phyloP scores from a whole-genome alignment of 2,113 vertebrate genomes.

The Salminus brasiliensis region DNA sequence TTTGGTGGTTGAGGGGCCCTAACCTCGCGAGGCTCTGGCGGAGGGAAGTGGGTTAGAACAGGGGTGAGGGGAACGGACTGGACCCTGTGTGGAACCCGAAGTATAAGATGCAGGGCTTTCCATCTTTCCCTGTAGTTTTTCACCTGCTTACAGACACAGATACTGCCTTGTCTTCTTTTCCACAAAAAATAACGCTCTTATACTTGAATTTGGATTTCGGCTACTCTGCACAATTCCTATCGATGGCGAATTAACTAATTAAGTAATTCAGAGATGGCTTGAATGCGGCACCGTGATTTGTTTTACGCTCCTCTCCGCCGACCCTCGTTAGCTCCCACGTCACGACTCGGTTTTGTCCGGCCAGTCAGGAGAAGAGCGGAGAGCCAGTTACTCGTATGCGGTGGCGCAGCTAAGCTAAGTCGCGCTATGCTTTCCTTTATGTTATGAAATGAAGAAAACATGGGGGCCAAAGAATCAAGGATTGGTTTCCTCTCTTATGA shows the following conservation, averaged over 20 bases:
- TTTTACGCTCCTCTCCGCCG: background rate
- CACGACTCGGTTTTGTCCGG: background rate
- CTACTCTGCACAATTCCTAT: no score
- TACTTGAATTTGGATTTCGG: no score
- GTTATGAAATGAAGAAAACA: constrained; percentile 62
- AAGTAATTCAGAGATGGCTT: background rate
- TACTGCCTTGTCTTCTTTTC: no score
- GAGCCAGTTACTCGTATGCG: background rate
- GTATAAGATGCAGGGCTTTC: no score
- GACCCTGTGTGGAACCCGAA: no score
- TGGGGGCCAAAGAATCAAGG: constrained; percentile 85
- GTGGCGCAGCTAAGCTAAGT: background rate
- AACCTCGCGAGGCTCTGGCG: no score
- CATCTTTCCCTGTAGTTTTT: no score
- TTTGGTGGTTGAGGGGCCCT: no score
- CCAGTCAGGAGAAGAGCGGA: background rate
- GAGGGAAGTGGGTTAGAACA: no score
- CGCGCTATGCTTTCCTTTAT: background rate
- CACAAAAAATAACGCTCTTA: no score
- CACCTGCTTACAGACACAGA: no score
- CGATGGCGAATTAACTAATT: background rate
- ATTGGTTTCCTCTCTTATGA: constrained; percentile 84
- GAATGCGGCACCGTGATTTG: background rate
- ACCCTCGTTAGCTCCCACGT: background rate
- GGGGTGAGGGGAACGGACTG: no score